These are phyloP conservation scores for Agrochola lychnidis DNA, from an alignment of 2,888 invertebrate species.

Conservation along the genomic window DNA sequence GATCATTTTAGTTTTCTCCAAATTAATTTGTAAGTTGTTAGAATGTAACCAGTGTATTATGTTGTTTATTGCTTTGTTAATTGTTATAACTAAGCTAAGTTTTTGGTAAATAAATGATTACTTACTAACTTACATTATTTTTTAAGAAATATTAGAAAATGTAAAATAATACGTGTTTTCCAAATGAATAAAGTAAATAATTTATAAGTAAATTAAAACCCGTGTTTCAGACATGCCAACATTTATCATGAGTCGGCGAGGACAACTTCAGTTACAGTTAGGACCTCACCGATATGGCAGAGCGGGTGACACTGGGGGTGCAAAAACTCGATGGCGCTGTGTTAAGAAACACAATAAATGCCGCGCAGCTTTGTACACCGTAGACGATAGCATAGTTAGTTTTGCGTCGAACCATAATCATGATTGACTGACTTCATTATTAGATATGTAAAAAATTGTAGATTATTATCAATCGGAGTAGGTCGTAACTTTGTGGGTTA, in stretches of 20 bases:
- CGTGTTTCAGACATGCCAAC: constrained; percentile 34
- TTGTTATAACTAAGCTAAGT: background rate
- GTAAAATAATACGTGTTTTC: background rate
- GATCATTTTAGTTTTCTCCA: no score
- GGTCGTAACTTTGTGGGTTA: background rate
- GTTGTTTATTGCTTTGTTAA: no score
- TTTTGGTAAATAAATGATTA: background rate
- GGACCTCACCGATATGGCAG: constrained; percentile 34
- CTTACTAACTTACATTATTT: background rate
- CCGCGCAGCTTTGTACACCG: constrained; percentile 27
- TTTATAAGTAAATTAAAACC: background rate
- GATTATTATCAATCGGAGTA: background rate
- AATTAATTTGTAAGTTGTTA: no score
- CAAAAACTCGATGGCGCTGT: constrained; percentile 48
- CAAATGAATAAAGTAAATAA: background rate
- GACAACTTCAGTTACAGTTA: constrained; percentile 30
- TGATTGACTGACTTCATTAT: constrained; percentile 13
- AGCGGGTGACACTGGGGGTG: constrained; percentile 15
- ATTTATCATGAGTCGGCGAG: constrained; percentile 24
- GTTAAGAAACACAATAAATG: constrained; percentile 36
- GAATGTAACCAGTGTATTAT: no score
- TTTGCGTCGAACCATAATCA: constrained; percentile 32
- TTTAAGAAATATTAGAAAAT: background rate
- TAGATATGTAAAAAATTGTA: background rate
- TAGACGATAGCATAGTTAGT: constrained; percentile 35